phyloP scores from a whole-genome alignment of 2,797 vertebrate genomes.

The Crenuchus spilurus region DNA sequence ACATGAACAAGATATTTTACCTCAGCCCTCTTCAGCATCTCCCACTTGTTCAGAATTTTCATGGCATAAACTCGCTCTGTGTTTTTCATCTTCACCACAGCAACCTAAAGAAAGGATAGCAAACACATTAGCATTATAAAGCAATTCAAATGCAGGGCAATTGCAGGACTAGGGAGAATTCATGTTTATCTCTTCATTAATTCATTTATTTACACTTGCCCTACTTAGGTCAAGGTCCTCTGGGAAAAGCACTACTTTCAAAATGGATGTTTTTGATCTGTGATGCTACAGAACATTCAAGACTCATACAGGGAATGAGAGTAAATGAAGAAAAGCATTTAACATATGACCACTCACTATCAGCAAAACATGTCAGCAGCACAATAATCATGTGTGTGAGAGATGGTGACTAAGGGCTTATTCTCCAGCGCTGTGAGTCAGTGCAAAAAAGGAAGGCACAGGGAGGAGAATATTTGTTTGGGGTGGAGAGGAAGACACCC shows the following conservation, averaged over 20 bases:
- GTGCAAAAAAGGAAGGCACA: slow-evolving; percentile 28
- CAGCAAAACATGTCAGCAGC: slow-evolving; percentile 14
- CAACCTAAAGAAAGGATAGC: slow-evolving; percentile 79
- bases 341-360: background rate
- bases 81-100: slow-evolving; percentile 97
- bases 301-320: too few relatives aligned
- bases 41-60: slow-evolving; percentile 99
- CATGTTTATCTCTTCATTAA: slow-evolving; percentile 38
- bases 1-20: slow-evolving; percentile 69
- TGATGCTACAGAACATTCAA: too few relatives aligned
- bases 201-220: slow-evolving; percentile 45
- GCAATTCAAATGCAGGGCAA: slow-evolving; percentile 34
- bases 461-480: slow-evolving; percentile 32
- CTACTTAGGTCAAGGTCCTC: slow-evolving; percentile 39
- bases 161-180: slow-evolving; percentile 16
- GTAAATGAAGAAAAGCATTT: slow-evolving; percentile 6
- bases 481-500: slow-evolving; percentile 43
- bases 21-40: slow-evolving; percentile 98
- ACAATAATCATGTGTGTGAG: slow-evolving; percentile 27
- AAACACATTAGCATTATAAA: slow-evolving; percentile 6
- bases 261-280: slow-evolving; percentile 38
- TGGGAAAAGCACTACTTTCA: slow-evolving; percentile 26
- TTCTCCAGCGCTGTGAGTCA: slow-evolving; percentile 11
- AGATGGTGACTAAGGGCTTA: slow-evolving; percentile 24
- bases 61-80: slow-evolving; percentile 97